Conservation (phyloP, 2,888 invertebrate genomes). For the Diaperis boleti region DNA sequence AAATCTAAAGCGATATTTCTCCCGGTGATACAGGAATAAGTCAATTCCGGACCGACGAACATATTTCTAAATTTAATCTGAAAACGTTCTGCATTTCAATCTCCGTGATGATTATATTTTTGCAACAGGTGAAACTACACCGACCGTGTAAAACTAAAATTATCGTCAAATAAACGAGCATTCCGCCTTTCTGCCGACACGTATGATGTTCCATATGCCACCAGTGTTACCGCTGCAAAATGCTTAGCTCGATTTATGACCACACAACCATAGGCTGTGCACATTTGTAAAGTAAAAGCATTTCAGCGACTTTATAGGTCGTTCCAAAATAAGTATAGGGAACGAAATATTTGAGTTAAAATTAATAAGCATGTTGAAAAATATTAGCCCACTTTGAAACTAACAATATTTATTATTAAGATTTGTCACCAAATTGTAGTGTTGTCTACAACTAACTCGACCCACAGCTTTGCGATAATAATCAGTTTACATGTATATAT, state of each 20-base stretch:
- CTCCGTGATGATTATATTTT: slow-evolving; percentile 34
- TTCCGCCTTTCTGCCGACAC: slow-evolving; percentile 38
- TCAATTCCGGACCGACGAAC: slow-evolving; percentile 29
- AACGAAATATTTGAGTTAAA: too few relatives aligned
- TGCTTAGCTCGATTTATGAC: slow-evolving; percentile 24
- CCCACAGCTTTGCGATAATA: too few relatives aligned
- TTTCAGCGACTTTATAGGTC: too few relatives aligned
- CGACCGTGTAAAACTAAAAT: slow-evolving; percentile 41
- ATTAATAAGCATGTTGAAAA: too few relatives aligned
- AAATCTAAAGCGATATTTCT: slow-evolving; percentile 39
- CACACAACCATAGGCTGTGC: slow-evolving; percentile 5
- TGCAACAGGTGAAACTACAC: slow-evolving; percentile 40
- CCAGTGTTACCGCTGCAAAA: slow-evolving; percentile 23
- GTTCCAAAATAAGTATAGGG: too few relatives aligned
- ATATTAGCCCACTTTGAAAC: too few relatives aligned
- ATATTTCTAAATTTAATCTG: slow-evolving; percentile 43
- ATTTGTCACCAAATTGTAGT: too few relatives aligned
- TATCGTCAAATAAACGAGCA: slow-evolving; percentile 39
- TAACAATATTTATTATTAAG: too few relatives aligned
- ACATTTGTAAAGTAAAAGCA: not conserved
- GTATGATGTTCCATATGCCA: slow-evolving; percentile 28
- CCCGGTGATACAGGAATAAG: slow-evolving; percentile 24
- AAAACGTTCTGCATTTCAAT: slow-evolving; percentile 36
- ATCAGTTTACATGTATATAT: too few relatives aligned
- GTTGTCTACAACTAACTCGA: too few relatives aligned